Base-by-base conservation (phyloP, 2,113 vertebrate species). In the Sander vitreus region DNA sequence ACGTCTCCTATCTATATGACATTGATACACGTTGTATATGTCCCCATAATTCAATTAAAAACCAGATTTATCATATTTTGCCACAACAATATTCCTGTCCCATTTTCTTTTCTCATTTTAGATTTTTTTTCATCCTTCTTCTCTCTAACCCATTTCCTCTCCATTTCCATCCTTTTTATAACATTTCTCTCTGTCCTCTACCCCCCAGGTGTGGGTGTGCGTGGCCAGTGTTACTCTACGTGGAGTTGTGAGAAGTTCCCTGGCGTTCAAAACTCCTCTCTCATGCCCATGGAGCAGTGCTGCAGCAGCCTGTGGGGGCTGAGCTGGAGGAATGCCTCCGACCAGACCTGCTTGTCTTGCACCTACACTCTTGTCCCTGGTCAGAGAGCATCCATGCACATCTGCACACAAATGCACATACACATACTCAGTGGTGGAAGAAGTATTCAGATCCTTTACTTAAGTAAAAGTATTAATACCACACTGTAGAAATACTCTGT, bases 271-370 rank as follows among this genome's bases (percentile, higher is more conserved):
- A 96, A 97, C 69, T 19, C 92, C 5, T 95, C 97, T 0, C 88
- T 95, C 8, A 93, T 96, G 93, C 72, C 93, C 58, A 87, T 97
- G 86, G 95, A 96, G 11, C 95, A 97, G 85, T 99, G 98, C 85
- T 99, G 98, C 80, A 83, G 66, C 68, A 93, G 65, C 12, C 79
- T 93, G 3, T 97, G 97, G 97, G 97, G 96, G 0, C 95, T 93
- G 85, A 97, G 97, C 93, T 98, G 97, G 97, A 89, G 68, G 68
- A 96, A 97, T 0, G 48, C 88, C 15, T 93, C 94, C 0, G 93
- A 96, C 14, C 87, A 89, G 2, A 90, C 90, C 65, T 98, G 98
- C 84, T 75, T 96, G n/a, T 90, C 93, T 72, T 99, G 97, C 88
- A 92, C 95, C 51, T 93, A 78, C 84, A 94, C 85, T 30, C 89